Base-by-base conservation (phyloP, 2,113 vertebrate species). In the Periophthalmodon schlosseri region DNA sequence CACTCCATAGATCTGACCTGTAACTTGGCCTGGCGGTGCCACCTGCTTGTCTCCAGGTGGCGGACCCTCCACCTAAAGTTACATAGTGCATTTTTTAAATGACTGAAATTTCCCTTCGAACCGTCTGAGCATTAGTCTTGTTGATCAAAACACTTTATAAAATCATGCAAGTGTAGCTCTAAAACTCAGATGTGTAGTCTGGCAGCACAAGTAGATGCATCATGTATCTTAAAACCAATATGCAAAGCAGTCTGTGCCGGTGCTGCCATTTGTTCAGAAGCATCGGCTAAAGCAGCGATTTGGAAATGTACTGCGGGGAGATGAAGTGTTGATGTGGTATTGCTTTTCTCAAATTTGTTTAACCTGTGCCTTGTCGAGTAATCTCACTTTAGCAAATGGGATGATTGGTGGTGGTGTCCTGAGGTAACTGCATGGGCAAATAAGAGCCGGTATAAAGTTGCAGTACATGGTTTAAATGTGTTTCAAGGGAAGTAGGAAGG, bases 121-220 rank as follows among this genome's bases (percentile, higher is more conserved):
- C 69, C 69, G 49, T 64, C 63, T 4, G 34, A 61, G n/a, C 10
- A 23, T 68, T 72, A 24, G 20, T 68, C 15, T 49, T 47, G 39
- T 23, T 67, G 34, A 36, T 66, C n/a, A 44, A 34, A 63, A 12
- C 10, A n/a, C 4, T 68, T 46, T 69, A 21, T 23, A 46, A 20
- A 66, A 65, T 58, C 61, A 39, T 33, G 13, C 28, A 33, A 50
- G 36, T 54, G 68, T 11, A 70, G 47, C 56, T 70, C 1, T 47
- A 50, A 57, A 72, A 79, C 69, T 69, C 52, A 64, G 16, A 72
- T 78, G 50, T 24, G 16, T 20, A 21, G 33, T 70, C 46, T 63
- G 72, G 24, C 68, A 85, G 66, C 52, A 70, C 76, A 80, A 73
- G 77, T 72, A 66, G 57, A 76, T 72, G 28, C 68, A 61, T 85